Evolutionary conservation across 2,113 vertebrate genomes (phyloP).

Genomic region (Cavia porcellus): DNA sequence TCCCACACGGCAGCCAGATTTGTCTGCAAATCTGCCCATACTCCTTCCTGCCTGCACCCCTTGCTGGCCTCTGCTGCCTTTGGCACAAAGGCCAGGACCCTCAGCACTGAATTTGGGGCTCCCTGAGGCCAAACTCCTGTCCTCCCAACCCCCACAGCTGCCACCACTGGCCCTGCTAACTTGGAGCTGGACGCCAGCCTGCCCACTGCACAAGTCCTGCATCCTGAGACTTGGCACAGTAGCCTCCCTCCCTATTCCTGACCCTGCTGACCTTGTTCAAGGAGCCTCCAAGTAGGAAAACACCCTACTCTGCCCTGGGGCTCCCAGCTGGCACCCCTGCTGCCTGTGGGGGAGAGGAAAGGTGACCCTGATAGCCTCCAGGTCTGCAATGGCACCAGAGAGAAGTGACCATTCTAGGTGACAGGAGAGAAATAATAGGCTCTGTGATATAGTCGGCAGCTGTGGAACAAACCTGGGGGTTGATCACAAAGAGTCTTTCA

Average conservation of each 20-base stretch:
- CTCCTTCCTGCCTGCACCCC: background rate
- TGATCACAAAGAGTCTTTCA: slow-evolving; percentile 68
- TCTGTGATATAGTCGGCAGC: background rate
- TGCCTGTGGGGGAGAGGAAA: background rate
- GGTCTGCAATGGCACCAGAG: background rate
- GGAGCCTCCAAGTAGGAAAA: background rate
- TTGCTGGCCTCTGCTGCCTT: background rate
- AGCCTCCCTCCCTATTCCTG: background rate
- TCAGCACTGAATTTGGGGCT: background rate
- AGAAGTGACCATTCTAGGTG: background rate
- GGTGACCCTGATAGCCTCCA: background rate
- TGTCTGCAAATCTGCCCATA: background rate
- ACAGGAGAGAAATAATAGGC: background rate
- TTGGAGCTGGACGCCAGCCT: background rate
- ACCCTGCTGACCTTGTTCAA: background rate
- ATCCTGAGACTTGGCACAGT: background rate
- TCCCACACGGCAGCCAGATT: background rate
- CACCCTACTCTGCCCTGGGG: background rate
- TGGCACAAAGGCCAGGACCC: background rate
- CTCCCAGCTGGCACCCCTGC: background rate
- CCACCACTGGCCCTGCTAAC: background rate
- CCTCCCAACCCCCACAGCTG: background rate
- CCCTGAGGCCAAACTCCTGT: too few species aligned
- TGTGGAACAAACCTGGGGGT: background rate
- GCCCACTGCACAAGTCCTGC: background rate